Conservation (phyloP, 2,797 vertebrate species). For the Gymnoscopelus braueri region DNA sequence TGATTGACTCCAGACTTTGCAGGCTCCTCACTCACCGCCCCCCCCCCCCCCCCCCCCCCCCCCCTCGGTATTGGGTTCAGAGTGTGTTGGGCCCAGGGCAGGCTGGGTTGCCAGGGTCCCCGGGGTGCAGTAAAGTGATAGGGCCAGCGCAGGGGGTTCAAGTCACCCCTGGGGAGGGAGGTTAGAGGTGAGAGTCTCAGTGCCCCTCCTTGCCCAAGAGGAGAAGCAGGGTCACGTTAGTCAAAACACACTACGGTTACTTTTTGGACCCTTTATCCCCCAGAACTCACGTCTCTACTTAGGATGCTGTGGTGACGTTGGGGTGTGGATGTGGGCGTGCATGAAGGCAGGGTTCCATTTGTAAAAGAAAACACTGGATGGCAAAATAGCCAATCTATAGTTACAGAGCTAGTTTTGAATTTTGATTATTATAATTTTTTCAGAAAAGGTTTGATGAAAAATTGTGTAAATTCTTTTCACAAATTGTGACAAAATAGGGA, state of each 20-base stretch:
- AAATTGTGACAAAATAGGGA: too few relatives aligned
- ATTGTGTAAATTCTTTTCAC: too few relatives aligned
- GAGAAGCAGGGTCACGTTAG: conserved; percentile 49
- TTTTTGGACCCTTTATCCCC: conserved; percentile 44
- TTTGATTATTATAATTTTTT: too few relatives aligned
- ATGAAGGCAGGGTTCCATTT: not conserved
- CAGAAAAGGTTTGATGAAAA: too few relatives aligned
- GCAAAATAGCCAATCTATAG: too few relatives aligned
- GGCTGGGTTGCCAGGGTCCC: conserved; percentile 52
- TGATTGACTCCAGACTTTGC: conserved; percentile 78
- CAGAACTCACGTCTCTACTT: conserved; percentile 37
- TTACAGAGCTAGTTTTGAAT: too few relatives aligned
- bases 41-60: not conserved
- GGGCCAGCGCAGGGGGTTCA: conserved; percentile 48
- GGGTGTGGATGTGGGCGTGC: conserved; percentile 2
- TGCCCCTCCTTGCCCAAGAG: conserved; percentile 4
- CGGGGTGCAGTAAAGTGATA: conserved; percentile 77
- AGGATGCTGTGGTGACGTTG: conserved; percentile 16
- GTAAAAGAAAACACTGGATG: too few relatives aligned
- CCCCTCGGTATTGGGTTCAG: conserved; percentile 51
- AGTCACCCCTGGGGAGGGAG: conserved; percentile 43
- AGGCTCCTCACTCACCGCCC: conserved; percentile 49
- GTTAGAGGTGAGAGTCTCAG: conserved; percentile 57
- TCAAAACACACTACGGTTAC: conserved; percentile 49
- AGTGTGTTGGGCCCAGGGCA: conserved; percentile 48